A percentile compares a stretch with the other conserved stretches of the same genome.
These are phyloP conservation scores for Drosophila sucinea DNA, from an alignment of 1,140 invertebrate genomes.

Conservation along the genomic window DNA sequence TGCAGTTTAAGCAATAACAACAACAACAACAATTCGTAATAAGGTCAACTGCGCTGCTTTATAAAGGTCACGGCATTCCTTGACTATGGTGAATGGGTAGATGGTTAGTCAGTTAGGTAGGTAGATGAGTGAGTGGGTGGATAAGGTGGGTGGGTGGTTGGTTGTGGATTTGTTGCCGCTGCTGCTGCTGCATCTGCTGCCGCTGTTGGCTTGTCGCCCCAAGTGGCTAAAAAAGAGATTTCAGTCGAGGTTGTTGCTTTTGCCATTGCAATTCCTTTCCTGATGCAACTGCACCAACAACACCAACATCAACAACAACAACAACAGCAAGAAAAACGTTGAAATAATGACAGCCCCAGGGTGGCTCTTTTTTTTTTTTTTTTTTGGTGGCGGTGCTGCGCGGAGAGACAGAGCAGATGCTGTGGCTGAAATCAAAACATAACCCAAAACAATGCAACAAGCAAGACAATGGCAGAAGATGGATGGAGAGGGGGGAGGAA, in stretches of 20 bases:
- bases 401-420: constrained; percentile 46
- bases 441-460: constrained; percentile 70
- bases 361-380: constrained; percentile 32
- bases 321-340: constrained; percentile 51
- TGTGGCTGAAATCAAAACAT: constrained; percentile 77
- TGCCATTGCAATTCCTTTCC: constrained; percentile 53
- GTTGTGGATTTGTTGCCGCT: background rate
- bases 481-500: constrained; percentile 10
- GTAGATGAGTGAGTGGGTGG: constrained; percentile 22
- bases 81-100: constrained; percentile 43
- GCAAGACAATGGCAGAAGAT: constrained; percentile 54
- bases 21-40: constrained; percentile 60
- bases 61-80: constrained; percentile 65
- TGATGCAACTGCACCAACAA: constrained; percentile 28
- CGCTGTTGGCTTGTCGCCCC: constrained; percentile 48
- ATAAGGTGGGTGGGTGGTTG: background rate
- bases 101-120: constrained; percentile 2
- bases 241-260: constrained; percentile 27
- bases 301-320: constrained; percentile 34
- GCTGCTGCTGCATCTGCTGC: constrained; percentile 11
- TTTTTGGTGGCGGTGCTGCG: constrained; percentile 15
- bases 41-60: constrained; percentile 70
- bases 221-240: constrained; percentile 53
- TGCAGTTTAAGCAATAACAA: constrained; percentile 34
- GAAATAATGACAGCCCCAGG: constrained; percentile 78